Evolutionary conservation across 2,797 vertebrate species (phyloP), one percentile per base, ranked within the genome.

Genomic region (Spondyliosoma cantharus): DNA sequence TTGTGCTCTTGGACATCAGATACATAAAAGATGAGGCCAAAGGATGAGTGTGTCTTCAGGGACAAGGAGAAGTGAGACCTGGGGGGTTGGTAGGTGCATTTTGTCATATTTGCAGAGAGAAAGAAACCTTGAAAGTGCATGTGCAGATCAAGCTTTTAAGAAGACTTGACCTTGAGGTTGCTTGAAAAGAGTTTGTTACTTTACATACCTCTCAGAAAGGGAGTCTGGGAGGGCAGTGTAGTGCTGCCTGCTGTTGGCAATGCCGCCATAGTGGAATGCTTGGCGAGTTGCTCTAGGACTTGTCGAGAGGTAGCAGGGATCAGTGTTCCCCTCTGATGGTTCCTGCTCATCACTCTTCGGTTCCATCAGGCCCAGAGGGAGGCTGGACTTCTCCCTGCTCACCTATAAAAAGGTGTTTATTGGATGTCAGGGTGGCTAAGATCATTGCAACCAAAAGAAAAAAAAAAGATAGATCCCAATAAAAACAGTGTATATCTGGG

Each of bases 51-150:
- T 24, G 97, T 98, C 94, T 96, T 98, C 89, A 99, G 83, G 69
- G 94, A 97, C 89, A 99, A 92, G 59, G 97, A 97, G 87, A 99
- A 95, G 82, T 97, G 95, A 87, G 95, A 96, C 92, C 98, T 99
- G 90, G 59, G 6, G 84, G 72, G 32, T 17, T 17, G 22, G 56
- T 62, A 54, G 46, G 43, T 25, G 13, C n/a, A 52, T 75, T 76
- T 24, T 72, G 56, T 82, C 46, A 71, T 37, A 24, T 24, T 7
- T 68, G 65, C 22, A 83, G 46, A 73, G 37, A 69, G 6, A 76
- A 46, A 52, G 24, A 68, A 52, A 50, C 11, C 25, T 71, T 74
- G n/a, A 58, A 60, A 27, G 42, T 24, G 22, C 20, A 56, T 37
- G 43, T 66, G 20, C 42, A 71, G 37, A 74, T 5, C 17, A 37